These are phyloP conservation scores for Plagodis dolabraria DNA, from an alignment of 2,888 invertebrate species.

Conservation along the genomic window DNA sequence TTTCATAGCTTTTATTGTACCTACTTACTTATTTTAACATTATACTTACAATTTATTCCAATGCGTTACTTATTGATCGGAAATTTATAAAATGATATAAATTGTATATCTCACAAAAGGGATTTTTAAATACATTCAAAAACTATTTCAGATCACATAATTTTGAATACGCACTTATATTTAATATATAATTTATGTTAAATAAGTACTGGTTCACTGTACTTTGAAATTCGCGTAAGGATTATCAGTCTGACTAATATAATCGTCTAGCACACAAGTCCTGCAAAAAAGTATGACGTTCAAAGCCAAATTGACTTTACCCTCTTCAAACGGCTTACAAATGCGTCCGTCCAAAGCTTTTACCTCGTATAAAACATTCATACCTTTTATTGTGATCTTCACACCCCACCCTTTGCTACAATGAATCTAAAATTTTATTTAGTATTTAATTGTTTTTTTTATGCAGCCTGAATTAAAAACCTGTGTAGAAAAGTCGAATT, in stretches of 20 bases:
- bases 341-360: constrained; percentile 74
- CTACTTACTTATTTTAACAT: too few relatives aligned
- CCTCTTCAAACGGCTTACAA: constrained; percentile 80
- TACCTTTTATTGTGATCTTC: constrained; percentile 75
- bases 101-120: too few relatives aligned
- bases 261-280: constrained; percentile 52
- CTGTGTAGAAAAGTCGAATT: too few relatives aligned
- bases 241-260: constrained; percentile 23
- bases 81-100: too few relatives aligned
- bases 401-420: constrained; percentile 58
- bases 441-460: background rate
- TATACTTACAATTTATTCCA: too few relatives aligned
- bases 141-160: too few relatives aligned
- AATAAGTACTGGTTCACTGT: background rate
- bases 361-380: constrained; percentile 78
- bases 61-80: too few relatives aligned
- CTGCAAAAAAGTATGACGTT: constrained; percentile 75
- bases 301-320: constrained; percentile 79
- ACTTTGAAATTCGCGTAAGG: background rate
- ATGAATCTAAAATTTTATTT: constrained; percentile 3
- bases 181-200: background rate
- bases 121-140: too few relatives aligned
- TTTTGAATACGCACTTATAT: too few relatives aligned
- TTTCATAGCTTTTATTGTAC: too few relatives aligned
- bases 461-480: background rate